These are phyloP conservation scores for Prionailurus viverrinus DNA, from an alignment of 2,113 vertebrate species.

Conservation along the genomic window DNA sequence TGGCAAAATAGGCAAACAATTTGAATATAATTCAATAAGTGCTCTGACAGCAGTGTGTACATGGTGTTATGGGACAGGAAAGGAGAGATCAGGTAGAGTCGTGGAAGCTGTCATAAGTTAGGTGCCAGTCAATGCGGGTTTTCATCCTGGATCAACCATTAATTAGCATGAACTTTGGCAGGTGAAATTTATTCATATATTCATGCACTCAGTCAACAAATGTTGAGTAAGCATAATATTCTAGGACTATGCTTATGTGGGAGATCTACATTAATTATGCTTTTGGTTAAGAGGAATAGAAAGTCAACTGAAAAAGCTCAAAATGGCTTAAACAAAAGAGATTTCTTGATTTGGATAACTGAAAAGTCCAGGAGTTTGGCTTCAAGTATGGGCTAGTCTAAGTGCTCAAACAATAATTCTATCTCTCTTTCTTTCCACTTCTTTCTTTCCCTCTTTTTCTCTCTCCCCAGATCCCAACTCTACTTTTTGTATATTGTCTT, in stretches of 20 bases:
- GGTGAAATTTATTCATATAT: conserved; percentile 18
- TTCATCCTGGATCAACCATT: not conserved
- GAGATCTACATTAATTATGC: not conserved
- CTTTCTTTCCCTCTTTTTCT: not conserved
- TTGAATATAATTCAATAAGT: not conserved
- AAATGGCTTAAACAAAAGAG: conserved; percentile 12
- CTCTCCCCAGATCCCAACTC: not conserved
- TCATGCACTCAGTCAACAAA: not conserved
- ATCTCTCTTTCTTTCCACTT: not conserved
- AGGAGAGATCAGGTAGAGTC: not conserved
- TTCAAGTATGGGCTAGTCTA: not conserved
- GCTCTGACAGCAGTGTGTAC: not conserved
- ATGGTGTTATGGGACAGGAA: not conserved
- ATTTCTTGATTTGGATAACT: not conserved
- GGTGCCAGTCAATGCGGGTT: not conserved
- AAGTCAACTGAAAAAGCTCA: conserved; percentile 42
- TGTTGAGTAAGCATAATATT: not conserved
- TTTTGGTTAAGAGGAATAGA: not conserved
- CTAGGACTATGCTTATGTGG: not conserved
- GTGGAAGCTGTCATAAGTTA: not conserved
- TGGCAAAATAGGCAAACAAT: not conserved
- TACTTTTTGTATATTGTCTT: not conserved
- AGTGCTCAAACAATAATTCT: not conserved
- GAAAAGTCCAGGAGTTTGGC: not conserved
- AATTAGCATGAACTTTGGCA: conserved; percentile 8